phyloP scores from a whole-genome alignment of 2,888 invertebrate genomes.

The Mylabris sibirica region DNA sequence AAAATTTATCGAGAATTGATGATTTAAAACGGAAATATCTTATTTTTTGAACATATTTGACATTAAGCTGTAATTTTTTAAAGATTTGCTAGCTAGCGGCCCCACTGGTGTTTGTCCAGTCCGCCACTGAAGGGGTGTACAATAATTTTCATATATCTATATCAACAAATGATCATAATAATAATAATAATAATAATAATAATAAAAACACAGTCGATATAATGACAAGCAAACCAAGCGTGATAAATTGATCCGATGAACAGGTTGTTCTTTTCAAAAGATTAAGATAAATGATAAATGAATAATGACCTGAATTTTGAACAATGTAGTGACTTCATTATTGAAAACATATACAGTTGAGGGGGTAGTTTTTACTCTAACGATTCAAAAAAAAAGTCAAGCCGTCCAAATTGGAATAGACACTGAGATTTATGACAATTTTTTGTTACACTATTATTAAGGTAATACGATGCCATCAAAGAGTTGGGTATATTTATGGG shows the following conservation, averaged over 20 bases:
- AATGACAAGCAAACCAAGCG: constrained; percentile 55
- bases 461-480: background rate
- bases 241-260: constrained; percentile 56
- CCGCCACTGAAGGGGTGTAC: background rate
- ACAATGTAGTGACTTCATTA: constrained; percentile 11
- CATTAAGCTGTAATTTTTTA: too few species aligned
- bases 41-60: too few species aligned
- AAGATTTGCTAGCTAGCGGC: too few species aligned
- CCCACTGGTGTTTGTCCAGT: too few species aligned
- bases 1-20: too few species aligned
- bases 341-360: background rate
- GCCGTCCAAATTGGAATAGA: background rate
- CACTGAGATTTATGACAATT: background rate
- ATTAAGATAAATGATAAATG: constrained; percentile 29
- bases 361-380: too few species aligned
- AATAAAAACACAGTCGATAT: constrained; percentile 51
- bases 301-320: constrained; percentile 11
- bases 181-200: constrained; percentile 37
- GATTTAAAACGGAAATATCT: too few species aligned
- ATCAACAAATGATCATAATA: too few species aligned
- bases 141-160: too few species aligned
- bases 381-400: background rate
- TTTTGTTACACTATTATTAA: background rate
- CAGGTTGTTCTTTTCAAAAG: constrained; percentile 41
- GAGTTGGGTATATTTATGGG: background rate